phyloP scores from a whole-genome alignment of 2,888 invertebrate genomes.

The Trichopria drosophilae region DNA sequence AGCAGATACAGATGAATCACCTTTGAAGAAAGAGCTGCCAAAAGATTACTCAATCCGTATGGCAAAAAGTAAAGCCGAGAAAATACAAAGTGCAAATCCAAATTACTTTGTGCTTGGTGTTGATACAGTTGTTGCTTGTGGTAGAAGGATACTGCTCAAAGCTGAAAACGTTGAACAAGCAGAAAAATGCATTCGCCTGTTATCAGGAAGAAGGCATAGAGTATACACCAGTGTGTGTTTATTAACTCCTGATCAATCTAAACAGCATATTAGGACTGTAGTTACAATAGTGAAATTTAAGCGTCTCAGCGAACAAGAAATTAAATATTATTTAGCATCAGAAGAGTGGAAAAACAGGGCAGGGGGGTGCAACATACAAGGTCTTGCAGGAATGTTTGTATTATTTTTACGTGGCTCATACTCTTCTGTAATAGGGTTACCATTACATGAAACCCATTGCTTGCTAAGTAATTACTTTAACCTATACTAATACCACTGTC shows the following conservation, averaged over 20 bases:
- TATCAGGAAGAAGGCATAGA: conserved; percentile 13
- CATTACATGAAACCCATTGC: conserved; percentile 14
- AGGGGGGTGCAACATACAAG: conserved; percentile 11
- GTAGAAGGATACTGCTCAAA: conserved; percentile 15
- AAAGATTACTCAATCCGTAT: conserved; percentile 8
- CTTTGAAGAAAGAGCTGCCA: conserved; percentile 6
- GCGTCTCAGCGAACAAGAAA: conserved; percentile 11
- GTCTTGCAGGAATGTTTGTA: conserved; percentile 7
- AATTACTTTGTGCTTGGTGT: conserved; percentile 6
- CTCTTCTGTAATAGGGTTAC: conserved; percentile 9
- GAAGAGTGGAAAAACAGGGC: conserved; percentile 14
- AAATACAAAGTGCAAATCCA: conserved; percentile 5
- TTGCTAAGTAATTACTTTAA: too few species aligned
- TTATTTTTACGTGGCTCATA: conserved; percentile 12
- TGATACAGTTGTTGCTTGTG: conserved; percentile 11
- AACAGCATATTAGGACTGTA: conserved; percentile 7
- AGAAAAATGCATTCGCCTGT: conserved; percentile 8
- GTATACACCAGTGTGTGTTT: conserved; percentile 12
- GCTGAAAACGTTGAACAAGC: conserved; percentile 10
- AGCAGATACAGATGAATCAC: conserved; percentile 14
- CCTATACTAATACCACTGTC: too few species aligned
- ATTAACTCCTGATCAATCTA: conserved; percentile 7
- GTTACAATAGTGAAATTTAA: conserved; percentile 11
- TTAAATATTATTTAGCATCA: conserved; percentile 11
- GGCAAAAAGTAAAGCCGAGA: conserved; percentile 10